phyloP scores from a whole-genome alignment of 2,888 invertebrate genomes.

The Volucella inanis region DNA sequence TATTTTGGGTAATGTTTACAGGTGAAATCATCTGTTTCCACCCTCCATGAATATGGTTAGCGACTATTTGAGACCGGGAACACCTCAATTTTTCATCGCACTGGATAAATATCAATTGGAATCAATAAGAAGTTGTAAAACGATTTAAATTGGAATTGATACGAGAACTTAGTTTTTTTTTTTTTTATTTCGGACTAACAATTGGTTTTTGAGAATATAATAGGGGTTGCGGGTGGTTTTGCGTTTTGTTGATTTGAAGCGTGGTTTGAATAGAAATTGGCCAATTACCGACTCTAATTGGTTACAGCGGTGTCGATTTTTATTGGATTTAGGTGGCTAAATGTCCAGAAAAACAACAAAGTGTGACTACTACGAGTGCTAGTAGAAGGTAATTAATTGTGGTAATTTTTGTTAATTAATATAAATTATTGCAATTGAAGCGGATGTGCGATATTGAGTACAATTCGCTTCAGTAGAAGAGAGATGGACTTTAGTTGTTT shows the following conservation, averaged over 20 bases:
- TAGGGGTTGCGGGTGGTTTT: conserved; percentile 5
- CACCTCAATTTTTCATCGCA: conserved; percentile 74
- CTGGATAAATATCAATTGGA: conserved; percentile 75
- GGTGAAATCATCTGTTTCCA: conserved; percentile 72
- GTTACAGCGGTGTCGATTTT: conserved; percentile 70
- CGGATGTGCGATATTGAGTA: conserved; percentile 48
- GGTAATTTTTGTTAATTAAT: conserved; percentile 72
- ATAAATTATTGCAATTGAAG: conserved; percentile 62
- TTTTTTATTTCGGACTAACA: conserved; percentile 54
- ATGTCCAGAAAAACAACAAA: conserved; percentile 13
- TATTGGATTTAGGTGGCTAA: conserved; percentile 63
- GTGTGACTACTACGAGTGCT: conserved; percentile 36
- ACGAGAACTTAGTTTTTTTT: conserved; percentile 20
- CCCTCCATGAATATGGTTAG: conserved; percentile 55
- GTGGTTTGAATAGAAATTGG: conserved; percentile 72
- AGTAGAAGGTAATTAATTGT: conserved; percentile 70
- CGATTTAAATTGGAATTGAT: conserved; percentile 73
- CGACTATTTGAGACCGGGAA: not conserved
- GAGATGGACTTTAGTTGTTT: too few relatives aligned
- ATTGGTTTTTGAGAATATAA: conserved; percentile 57
- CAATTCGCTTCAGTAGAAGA: not conserved
- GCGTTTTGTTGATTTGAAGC: conserved; percentile 61
- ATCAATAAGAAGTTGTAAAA: conserved; percentile 75
- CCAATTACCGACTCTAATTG: conserved; percentile 73
- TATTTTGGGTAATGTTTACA: conserved; percentile 65